Percentiles rank a stretch among this genome's conserved stretches.
Evolutionary conservation across 1,140 invertebrate genomes (phyloP).

Genomic region (Aphidius ervi): DNA sequence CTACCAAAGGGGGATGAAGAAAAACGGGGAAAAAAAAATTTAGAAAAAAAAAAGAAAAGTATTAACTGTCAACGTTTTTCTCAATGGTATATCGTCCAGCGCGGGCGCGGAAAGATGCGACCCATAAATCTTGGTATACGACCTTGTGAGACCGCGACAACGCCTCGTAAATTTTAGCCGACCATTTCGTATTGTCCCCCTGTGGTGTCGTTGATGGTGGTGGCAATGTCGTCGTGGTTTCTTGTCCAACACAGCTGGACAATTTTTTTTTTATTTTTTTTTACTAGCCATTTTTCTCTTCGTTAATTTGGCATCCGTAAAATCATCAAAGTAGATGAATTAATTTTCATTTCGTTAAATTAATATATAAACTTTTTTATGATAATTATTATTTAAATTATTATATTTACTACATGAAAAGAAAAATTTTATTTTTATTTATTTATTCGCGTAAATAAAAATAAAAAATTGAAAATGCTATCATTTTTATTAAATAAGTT

Average conservation of each 20-base stretch:
- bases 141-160: conserved; percentile 23
- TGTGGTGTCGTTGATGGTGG: conserved; percentile 4
- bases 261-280: not conserved
- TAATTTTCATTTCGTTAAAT: too few species aligned
- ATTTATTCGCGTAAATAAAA: too few species aligned
- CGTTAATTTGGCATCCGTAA: too few species aligned
- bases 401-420: too few species aligned
- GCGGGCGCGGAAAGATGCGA: conserved; percentile 15
- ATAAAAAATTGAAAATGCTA: too few species aligned
- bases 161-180: conserved; percentile 23
- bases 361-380: too few species aligned
- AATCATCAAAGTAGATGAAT: too few species aligned
- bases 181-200: conserved; percentile 13
- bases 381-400: too few species aligned
- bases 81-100: conserved; percentile 19
- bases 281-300: not conserved
- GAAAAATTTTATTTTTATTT: too few species aligned
- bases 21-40: too few species aligned
- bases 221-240: not conserved
- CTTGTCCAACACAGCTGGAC: conserved; percentile 1
- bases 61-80: conserved; percentile 6
- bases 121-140: conserved; percentile 26
- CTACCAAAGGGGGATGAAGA: too few species aligned
- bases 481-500: too few species aligned
- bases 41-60: not conserved